Conservation (phyloP, 2,888 invertebrate genomes). For the Diogma glabrata region DNA sequence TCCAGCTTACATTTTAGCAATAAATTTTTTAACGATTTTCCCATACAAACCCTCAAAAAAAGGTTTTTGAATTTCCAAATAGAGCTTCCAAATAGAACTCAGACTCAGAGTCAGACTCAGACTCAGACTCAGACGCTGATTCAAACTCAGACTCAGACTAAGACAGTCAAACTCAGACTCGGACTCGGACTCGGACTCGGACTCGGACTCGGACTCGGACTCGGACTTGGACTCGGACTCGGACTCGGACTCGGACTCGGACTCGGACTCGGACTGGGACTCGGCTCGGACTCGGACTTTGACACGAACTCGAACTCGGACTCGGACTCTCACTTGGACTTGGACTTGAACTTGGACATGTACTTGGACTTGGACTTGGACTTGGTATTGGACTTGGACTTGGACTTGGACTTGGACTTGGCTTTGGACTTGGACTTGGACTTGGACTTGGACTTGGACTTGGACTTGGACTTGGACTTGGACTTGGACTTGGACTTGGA, state of each 20-base stretch:
- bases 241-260: not conserved
- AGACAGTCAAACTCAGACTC: not conserved
- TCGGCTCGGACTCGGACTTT: not conserved
- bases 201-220: not conserved
- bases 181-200: not conserved
- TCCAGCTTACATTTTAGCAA: too few relatives aligned
- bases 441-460: not conserved
- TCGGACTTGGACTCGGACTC: not conserved
- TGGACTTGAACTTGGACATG: not conserved
- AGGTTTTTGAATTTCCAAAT: too few relatives aligned
- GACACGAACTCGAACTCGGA: slow-evolving; percentile 7
- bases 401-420: not conserved
- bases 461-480: not conserved
- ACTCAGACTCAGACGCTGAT: not conserved
- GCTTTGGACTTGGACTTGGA: not conserved
- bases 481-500: not conserved
- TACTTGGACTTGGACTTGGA: not conserved
- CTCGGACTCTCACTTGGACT: not conserved
- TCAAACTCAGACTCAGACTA: not conserved
- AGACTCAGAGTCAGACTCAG: too few relatives aligned
- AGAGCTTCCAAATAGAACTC: too few relatives aligned
- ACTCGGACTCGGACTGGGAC: not conserved
- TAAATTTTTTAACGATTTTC: too few relatives aligned
- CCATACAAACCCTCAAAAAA: too few relatives aligned
- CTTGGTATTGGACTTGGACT: not conserved